Base-by-base conservation (phyloP, 1,140 invertebrate genomes). In the Tetramorium simillimum region DNA sequence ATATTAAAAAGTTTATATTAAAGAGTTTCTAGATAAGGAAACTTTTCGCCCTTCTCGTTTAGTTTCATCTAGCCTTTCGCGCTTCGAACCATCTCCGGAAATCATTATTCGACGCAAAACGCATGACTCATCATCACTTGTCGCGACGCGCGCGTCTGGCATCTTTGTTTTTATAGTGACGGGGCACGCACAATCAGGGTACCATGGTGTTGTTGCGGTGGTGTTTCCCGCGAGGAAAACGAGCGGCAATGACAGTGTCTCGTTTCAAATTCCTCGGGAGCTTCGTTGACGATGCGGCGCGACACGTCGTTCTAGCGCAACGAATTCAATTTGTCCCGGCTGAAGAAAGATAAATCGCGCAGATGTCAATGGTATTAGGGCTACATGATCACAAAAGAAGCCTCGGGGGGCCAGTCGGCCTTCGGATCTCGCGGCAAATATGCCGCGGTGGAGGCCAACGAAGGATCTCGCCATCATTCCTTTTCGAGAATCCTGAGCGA, bases 291-390 rank as follows among this genome's bases (percentile, higher is more conserved):
- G 60, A 51, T 65, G 40, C 37, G 33, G 9, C 28, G 72, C 69
- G 80, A 46, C 37, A 37, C 18, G 65, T 53, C 53, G 18, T 51
- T 63, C 56, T 16, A 56, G 51, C 69, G 69, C 72, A 76, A 65
- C 81, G 86, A 92, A 93, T 93, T 92, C 85, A 92, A 93, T 92
- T 93, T 91, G 90, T 93, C 87, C 77, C 78, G 93, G 90, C 91
- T 93, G 92, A 92, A 94, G 93, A 93, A 94, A 95, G 94, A 95
- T 94, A 95, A 95, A 94, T 94, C 94, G 94, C 92, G 90, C 91
- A 94, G 94, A 95, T 94, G 94, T 95, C 94, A 95, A 94, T 92
- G 91, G 92, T 94, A 95, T 89, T 92, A 94, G 94, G 94, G 51
- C 85, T 86, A 65, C 88, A 94, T 89, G 80, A 80, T 12, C 12